Base-by-base conservation (phyloP, 2,888 invertebrate genomes). In the Pollenia angustigena region DNA sequence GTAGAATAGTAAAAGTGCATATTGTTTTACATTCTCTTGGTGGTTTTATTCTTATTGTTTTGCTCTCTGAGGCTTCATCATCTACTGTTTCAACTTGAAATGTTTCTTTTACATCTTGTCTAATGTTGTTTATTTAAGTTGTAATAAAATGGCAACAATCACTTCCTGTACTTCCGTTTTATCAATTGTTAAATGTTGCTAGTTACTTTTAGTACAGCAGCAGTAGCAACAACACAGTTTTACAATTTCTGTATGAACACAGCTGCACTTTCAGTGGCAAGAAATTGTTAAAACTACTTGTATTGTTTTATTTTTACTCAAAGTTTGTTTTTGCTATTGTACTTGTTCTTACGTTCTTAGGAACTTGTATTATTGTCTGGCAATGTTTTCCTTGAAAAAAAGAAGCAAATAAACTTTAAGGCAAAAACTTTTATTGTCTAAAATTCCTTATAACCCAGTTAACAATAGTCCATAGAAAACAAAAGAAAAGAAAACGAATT, bases 161-260 rank as follows among this genome's bases (percentile, higher is more conserved):
- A 87, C 68, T 87, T 87, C 78, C 81, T 66, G n/a, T 81, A 84
- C 69, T 84, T 87, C 84, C 84, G 84, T 78, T 81, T 74, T 40
- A 62, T 48, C 74, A 87, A 84, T 81, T 84, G 81, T 60, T 84
- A 72, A 76, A 80, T 74, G 64, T 75, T 85, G 60, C 60, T 74
- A 72, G 32, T 64, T 58, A 54, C 44, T 75, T 79, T 78, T 16
- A 69, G 32, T n/a, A n/a, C 40, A 46, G 46, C 78, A 66, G 69
- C 32, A 64, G 23, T 12, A 60, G 3, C 56, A 23, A 23, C 23
- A 23, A 23, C 3, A 23, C 60, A 46, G 44, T 58, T 2, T 40
- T 18, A 71, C 9, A 18, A 48, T 54, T 23, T n/a, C 10, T 50
- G 42, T 66, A 46, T 69, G 60, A 54, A 60, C 42, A 62, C 42